Conservation (phyloP, 2,797 vertebrate species). For the Ptychadena robeensis region DNA sequence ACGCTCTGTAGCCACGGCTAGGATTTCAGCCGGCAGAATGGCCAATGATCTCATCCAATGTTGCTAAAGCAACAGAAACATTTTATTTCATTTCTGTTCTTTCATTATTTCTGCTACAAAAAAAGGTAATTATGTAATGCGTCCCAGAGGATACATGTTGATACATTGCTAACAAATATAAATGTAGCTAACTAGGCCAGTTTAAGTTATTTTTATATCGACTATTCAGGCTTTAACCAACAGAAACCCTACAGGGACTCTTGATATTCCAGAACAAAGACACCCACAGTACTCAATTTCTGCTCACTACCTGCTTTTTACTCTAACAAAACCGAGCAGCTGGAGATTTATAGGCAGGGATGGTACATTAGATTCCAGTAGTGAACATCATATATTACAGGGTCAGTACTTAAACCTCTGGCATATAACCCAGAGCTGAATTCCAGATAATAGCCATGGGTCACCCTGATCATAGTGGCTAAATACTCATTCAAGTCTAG, state of each 20-base stretch:
- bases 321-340: not conserved
- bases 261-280: not conserved
- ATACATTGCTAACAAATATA: conserved; percentile 49
- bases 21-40: conserved; percentile 34
- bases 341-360: too few species aligned
- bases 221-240: conserved; percentile 8
- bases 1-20: conserved; percentile 6
- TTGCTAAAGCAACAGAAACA: conserved; percentile 54
- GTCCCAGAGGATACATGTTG: conserved; percentile 10
- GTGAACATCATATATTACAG: too few species aligned
- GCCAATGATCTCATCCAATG: conserved; percentile 46
- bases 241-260: not conserved
- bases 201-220: not conserved
- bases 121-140: conserved; percentile 39
- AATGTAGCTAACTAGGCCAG: conserved; percentile 7
- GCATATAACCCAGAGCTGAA: too few species aligned
- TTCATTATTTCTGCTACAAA: conserved; percentile 64
- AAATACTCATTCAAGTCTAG: too few species aligned
- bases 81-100: conserved; percentile 16
- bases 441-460: too few species aligned
- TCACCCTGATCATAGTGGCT: too few species aligned
- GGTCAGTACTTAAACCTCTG: too few species aligned
- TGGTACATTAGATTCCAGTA: too few species aligned
- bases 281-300: not conserved
- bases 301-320: not conserved